Evolutionary conservation across 2,888 invertebrate species (phyloP), one percentile per base, ranked within the genome.

Genomic region (Galerucella nymphaeae): DNA sequence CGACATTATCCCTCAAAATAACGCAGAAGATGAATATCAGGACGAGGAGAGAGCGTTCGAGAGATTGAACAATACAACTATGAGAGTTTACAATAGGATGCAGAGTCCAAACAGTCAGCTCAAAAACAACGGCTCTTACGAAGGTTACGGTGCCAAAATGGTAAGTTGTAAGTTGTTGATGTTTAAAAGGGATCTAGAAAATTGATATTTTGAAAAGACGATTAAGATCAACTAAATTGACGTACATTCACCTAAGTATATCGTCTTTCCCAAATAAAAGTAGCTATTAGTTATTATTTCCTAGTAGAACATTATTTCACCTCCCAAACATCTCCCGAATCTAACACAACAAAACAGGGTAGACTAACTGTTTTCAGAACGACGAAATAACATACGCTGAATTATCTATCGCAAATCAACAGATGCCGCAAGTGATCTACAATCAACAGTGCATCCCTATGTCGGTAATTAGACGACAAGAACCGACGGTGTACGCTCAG

Each of bases 321-420:
- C 18, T 53, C 53, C 53, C 11, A 53, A 10, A 53, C 53, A 61
- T 57, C 65, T 45, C 64, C 68, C 55, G 18, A 55, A 62, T 41
- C 18, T 48, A 63, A 64, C 41, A 53, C 63, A 42, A 58, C 16
- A 41, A 62, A 65, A 57, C 67, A 65, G 50, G 53, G 57, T 71
- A 73, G 71, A 68, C 74, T 74, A 74, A 74, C 74, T 74, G 67
- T 68, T 74, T 82, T 66, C 85, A 88, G 87, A 86, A 84, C 77
- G 88, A 88, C 73, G 89, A 89, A 84, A 88, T 89, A 81, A 89
- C 89, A 62, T 89, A 89, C 84, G 89, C 89, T 71, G 89, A 89
- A 84, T 84, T 90, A 78, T 88, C 89, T 79, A 83, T 89, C 76
- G 82, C 84, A 75, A 82, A 82, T 74, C 84, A 84, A 83, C 86